phyloP scores from a whole-genome alignment of 2,888 invertebrate genomes.

The Megalurothrips usitatus region DNA sequence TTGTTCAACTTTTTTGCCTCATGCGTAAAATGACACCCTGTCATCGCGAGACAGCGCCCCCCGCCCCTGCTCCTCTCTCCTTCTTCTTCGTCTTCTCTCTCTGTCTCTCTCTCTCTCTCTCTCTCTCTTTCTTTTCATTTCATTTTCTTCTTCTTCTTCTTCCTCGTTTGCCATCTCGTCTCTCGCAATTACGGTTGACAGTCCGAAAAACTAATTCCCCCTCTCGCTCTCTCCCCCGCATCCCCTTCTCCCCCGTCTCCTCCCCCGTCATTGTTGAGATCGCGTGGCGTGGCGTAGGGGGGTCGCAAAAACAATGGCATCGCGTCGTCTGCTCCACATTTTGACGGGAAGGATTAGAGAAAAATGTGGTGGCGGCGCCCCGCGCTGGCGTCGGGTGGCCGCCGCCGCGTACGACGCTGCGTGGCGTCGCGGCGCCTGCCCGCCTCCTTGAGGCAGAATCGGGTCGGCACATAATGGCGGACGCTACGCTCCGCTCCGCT shows the following conservation, averaged over 20 bases:
- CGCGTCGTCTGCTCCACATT: background rate
- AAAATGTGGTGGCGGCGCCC: background rate
- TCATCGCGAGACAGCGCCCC: background rate
- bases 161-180: background rate
- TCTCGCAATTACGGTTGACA: too few species aligned
- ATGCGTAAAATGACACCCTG: too few species aligned
- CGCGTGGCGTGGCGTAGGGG: background rate
- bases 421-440: background rate
- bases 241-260: background rate
- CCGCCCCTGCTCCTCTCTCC: background rate
- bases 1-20: background rate
- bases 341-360: background rate
- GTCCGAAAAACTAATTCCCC: too few species aligned
- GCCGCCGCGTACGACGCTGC: background rate
- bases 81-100: background rate
- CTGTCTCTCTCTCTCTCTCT: background rate
- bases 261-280: background rate
- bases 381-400: background rate
- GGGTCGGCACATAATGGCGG: too few species aligned
- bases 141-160: background rate
- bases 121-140: background rate
- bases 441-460: background rate
- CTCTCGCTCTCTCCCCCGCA: constrained; percentile 3
- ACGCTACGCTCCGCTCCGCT: background rate
- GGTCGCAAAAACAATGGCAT: background rate